A percentile compares a stretch with the other conserved stretches of the same genome.
These are phyloP conservation scores for Rhinichthys klamathensis DNA, from an alignment of 2,113 vertebrate genomes.

Conservation along the genomic window DNA sequence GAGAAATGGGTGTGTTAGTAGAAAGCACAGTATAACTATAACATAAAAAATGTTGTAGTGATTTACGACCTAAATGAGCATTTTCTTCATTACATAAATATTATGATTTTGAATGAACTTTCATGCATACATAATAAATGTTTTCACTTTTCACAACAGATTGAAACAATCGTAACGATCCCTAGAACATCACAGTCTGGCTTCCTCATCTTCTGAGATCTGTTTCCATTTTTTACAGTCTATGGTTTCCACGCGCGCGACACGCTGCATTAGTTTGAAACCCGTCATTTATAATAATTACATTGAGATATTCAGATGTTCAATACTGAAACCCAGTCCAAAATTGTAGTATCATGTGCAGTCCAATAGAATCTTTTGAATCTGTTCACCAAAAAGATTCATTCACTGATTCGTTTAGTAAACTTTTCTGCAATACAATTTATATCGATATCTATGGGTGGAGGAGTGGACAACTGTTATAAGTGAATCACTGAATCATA, in stretches of 20 bases:
- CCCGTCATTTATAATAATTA: background rate
- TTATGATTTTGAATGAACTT: background rate
- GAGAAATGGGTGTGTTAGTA: background rate
- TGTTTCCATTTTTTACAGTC: background rate
- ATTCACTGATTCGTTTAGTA: no score
- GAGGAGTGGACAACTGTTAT: background rate
- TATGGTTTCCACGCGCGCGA: background rate
- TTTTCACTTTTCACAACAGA: conserved; percentile 5
- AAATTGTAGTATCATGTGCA: no score
- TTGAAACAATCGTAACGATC: conserved; percentile 3
- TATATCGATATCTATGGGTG: no score
- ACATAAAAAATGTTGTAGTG: background rate
- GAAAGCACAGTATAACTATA: background rate
- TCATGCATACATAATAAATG: background rate
- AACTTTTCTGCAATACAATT: background rate
- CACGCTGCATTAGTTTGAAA: background rate
- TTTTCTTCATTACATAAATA: background rate
- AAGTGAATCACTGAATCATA: background rate
- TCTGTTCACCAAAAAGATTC: background rate
- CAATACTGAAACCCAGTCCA: no score
- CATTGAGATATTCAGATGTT: no score
- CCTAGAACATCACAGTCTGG: conserved; percentile 42
- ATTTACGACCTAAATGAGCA: background rate
- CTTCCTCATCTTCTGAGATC: conserved; percentile 9
- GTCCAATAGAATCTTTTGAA: background rate